These are phyloP conservation scores for Pyxicephalus adspersus DNA, from an alignment of 2,113 vertebrate genomes.

Conservation along the genomic window DNA sequence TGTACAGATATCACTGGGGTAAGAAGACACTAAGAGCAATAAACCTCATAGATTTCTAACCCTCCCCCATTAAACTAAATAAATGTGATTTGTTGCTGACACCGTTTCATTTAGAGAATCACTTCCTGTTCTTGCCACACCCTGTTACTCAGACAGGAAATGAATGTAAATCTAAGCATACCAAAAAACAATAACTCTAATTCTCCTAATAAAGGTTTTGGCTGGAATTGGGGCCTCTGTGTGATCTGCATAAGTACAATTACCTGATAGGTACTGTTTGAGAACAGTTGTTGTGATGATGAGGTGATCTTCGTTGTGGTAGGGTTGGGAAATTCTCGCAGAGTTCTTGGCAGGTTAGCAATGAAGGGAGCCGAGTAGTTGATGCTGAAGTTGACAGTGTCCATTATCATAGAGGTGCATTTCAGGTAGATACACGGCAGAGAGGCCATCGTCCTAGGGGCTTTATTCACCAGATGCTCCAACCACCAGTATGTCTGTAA, in stretches of 20 bases:
- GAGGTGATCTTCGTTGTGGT: background rate
- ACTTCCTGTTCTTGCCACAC: too few relatives aligned
- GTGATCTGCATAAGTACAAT: background rate
- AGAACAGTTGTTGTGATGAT: background rate
- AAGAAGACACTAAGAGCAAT: too few relatives aligned
- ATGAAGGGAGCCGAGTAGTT: conserved; percentile 2
- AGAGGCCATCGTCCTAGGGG: background rate
- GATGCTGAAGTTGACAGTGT: conserved; percentile 42
- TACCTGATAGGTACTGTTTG: background rate
- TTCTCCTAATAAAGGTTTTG: too few relatives aligned
- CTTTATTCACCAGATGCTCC: background rate
- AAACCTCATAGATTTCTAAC: too few relatives aligned
- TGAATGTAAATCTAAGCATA: too few relatives aligned
- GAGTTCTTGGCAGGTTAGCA: background rate
- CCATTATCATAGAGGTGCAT: conserved; percentile 43
- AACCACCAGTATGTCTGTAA: background rate
- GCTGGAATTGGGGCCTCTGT: too few relatives aligned
- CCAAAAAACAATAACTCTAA: too few relatives aligned
- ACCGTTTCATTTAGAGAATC: too few relatives aligned
- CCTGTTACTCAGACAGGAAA: too few relatives aligned
- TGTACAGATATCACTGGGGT: too few relatives aligned
- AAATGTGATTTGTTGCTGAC: too few relatives aligned
- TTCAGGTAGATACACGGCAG: conserved; percentile 23
- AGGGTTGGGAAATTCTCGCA: background rate
- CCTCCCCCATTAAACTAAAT: too few relatives aligned